phyloP scores from a whole-genome alignment of 2,888 invertebrate species.

The Meteorus colon region DNA sequence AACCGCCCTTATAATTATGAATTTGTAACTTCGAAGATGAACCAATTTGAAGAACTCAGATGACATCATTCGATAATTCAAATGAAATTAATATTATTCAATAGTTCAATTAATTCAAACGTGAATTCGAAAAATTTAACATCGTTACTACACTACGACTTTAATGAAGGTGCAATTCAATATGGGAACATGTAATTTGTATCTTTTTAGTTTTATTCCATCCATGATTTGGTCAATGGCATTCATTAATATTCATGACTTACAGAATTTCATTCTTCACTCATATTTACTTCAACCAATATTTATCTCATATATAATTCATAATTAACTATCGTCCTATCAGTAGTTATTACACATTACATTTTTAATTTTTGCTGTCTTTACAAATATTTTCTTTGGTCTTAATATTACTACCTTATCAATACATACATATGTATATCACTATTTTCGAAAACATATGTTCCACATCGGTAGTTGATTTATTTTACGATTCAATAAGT shows the following conservation, averaged over 20 bases:
- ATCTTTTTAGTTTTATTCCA: background rate
- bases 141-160: background rate
- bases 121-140: conserved; percentile 27
- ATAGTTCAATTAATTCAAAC: conserved; percentile 34
- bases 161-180: background rate
- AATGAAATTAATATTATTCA: conserved; percentile 2
- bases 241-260: conserved; percentile 23
- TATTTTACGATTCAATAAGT: conserved; percentile 28
- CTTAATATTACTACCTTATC: conserved; percentile 60
- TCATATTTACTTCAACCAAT: conserved; percentile 22
- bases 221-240: conserved; percentile 35
- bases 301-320: conserved; percentile 36
- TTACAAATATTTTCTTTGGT: conserved; percentile 69
- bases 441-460: background rate
- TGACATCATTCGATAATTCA: background rate
- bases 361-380: conserved; percentile 47
- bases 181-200: background rate
- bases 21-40: no score
- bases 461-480: conserved; percentile 18
- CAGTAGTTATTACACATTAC: conserved; percentile 53
- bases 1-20: background rate
- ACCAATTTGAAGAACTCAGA: background rate
- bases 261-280: conserved; percentile 19
- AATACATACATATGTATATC: conserved; percentile 52
- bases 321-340: conserved; percentile 44